Conservation (phyloP, 2,113 vertebrate species). For the Formicarius rufipectus region DNA sequence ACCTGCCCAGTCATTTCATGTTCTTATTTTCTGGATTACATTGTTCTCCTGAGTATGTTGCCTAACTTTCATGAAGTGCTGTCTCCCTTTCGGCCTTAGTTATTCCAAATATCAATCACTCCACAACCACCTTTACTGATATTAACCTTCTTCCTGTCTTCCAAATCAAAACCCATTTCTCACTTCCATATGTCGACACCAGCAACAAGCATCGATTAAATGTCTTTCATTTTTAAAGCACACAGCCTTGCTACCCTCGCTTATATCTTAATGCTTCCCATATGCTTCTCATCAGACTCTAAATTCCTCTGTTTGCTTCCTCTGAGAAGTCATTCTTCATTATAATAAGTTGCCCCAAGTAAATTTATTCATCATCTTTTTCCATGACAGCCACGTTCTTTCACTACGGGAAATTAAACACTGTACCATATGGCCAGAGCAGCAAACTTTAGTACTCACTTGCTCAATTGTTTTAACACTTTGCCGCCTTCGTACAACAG, state of each 20-base stretch:
- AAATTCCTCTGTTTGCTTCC: conserved; percentile 75
- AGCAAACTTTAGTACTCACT: conserved; percentile 80
- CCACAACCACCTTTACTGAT: conserved; percentile 73
- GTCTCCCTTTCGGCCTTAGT: conserved; percentile 27
- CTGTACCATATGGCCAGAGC: conserved; percentile 82
- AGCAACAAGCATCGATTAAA: conserved; percentile 75
- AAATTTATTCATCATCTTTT: conserved; percentile 84
- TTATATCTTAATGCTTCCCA: conserved; percentile 78
- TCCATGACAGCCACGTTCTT: conserved; percentile 80
- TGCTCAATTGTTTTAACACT: conserved; percentile 86
- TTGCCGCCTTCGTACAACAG: conserved; percentile 79
- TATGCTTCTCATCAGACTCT: conserved; percentile 74
- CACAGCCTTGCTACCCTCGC: conserved; percentile 63
- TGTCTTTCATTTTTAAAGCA: conserved; percentile 74
- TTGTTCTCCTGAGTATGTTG: conserved; percentile 55
- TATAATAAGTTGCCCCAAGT: conserved; percentile 82
- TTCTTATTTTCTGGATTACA: conserved; percentile 62
- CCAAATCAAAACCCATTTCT: conserved; percentile 78
- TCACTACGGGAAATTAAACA: conserved; percentile 83
- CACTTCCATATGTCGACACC: conserved; percentile 78
- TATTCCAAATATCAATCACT: conserved; percentile 70
- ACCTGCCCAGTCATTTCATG: conserved; percentile 34
- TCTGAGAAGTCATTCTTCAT: conserved; percentile 81
- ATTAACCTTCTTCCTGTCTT: conserved; percentile 79
- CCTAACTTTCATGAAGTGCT: conserved; percentile 10